Evolutionary conservation across 2,888 invertebrate species (phyloP).

Genomic region (Phalangium opilio): DNA sequence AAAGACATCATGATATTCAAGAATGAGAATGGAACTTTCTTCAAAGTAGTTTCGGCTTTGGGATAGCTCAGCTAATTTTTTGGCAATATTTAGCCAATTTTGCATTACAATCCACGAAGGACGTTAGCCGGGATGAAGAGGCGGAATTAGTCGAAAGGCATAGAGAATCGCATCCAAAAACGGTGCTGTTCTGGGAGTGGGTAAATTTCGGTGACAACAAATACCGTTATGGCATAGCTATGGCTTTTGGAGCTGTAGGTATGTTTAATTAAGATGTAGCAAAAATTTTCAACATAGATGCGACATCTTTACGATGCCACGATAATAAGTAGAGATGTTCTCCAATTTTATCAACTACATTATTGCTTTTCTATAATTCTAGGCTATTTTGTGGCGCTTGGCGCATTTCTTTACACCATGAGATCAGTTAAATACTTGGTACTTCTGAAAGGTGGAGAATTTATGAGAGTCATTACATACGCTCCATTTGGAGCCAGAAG

Average conservation of each 20-base stretch:
- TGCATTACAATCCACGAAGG: slow-evolving; percentile 46
- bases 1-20: slow-evolving; percentile 62
- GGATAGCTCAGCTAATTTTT: slow-evolving; percentile 55
- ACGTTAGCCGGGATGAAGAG: slow-evolving; percentile 25
- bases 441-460: slow-evolving; percentile 54
- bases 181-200: slow-evolving; percentile 48
- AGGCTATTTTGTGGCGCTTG: slow-evolving; percentile 49
- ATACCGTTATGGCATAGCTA: slow-evolving; percentile 49
- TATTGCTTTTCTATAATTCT: too few species aligned
- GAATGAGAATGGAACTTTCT: slow-evolving; percentile 57
- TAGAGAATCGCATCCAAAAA: slow-evolving; percentile 24
- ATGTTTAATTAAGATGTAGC: too few species aligned
- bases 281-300: too few species aligned
- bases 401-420: slow-evolving; percentile 56
- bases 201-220: slow-evolving; percentile 57
- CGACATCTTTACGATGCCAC: too few species aligned
- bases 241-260: slow-evolving; percentile 42
- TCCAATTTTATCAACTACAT: too few species aligned
- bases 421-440: slow-evolving; percentile 54
- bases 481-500: slow-evolving; percentile 25
- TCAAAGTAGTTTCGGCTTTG: slow-evolving; percentile 53
- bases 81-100: slow-evolving; percentile 58
- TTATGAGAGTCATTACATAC: slow-evolving; percentile 54
- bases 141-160: slow-evolving; percentile 33
- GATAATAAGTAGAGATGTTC: too few species aligned